Percentiles rank a stretch among this genome's conserved stretches.
phyloP scores from a whole-genome alignment of 1,140 invertebrate species.

The Epicauta chinensis region DNA sequence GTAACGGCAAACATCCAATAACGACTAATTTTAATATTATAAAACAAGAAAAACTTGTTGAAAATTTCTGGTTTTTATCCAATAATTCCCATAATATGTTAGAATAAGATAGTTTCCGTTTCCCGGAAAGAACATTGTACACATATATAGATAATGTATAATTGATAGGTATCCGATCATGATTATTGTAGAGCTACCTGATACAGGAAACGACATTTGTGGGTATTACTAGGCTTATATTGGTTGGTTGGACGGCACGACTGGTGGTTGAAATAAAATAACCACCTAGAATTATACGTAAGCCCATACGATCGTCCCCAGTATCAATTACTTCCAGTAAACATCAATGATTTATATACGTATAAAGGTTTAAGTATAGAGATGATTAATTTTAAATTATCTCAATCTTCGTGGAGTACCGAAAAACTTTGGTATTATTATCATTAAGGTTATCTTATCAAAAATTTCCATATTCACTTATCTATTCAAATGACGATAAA shows the following conservation, averaged over 20 bases:
- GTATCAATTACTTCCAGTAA: no score
- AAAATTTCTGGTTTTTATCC: background rate
- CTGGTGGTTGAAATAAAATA: no score
- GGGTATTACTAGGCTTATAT: slow-evolving; percentile 10
- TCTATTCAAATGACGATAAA: slow-evolving; percentile 18
- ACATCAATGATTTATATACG: no score
- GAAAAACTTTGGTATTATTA: no score
- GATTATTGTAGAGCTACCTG: slow-evolving; percentile 14
- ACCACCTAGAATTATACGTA: no score
- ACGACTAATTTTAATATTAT: no score
- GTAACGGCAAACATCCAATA: no score
- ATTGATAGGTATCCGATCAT: slow-evolving; percentile 17
- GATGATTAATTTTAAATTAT: no score
- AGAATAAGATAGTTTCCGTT: background rate
- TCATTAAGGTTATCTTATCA: slow-evolving; percentile 10
- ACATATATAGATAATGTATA: background rate
- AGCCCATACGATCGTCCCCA: no score
- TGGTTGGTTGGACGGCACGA: background rate
- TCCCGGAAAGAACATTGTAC: slow-evolving; percentile 7
- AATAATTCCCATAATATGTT: slow-evolving; percentile 1
- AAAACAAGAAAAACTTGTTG: slow-evolving; percentile 2
- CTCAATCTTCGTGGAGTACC: no score
- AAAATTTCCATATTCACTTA: slow-evolving; percentile 16
- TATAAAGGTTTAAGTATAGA: no score
- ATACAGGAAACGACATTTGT: slow-evolving; percentile 17